phyloP scores from a whole-genome alignment of 2,113 vertebrate genomes.

The human (Homo sapiens) region GRCh38 chr11:12706501-12707000 shows the following conservation, averaged over 20 bases:
- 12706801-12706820: neutral
- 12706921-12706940: neutral
- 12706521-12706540: neutral
- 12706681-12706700: neutral
- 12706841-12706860: rapidly evolving
- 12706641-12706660: neutral
- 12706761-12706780: neutral
- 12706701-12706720: neutral
- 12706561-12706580: neutral
- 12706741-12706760: rapidly evolving
- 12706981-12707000: neutral
- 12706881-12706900: neutral
- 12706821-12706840: neutral
- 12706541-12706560: neutral
- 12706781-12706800: neutral
- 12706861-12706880: neutral
- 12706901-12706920: neutral
- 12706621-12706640: neutral
- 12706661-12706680: neutral
- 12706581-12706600: neutral
- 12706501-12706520: neutral
- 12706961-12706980: neutral
- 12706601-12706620: neutral
- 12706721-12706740: neutral
- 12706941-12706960: neutral